Evolutionary conservation across 2,888 invertebrate genomes (phyloP), one percentile per base, ranked within the genome.

Genomic region (Plebejus anna): DNA sequence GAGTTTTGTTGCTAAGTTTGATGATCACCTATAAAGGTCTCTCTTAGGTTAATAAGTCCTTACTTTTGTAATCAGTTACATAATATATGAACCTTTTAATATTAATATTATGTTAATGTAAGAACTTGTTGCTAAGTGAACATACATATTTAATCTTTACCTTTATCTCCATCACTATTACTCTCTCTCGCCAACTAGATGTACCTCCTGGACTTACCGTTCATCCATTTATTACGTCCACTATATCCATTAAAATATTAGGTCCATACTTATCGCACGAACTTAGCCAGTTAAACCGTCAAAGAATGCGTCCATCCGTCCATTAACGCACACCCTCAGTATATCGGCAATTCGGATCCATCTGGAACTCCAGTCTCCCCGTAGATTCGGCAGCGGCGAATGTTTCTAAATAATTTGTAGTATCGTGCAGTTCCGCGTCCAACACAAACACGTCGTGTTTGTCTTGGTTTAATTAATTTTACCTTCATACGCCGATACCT

Each of bases 381-480:
- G 61, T 61, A 61, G 28, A 61, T 73, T 55, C 47, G 55, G 28
- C 51, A 55, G 32, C 28, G 28, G 22, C 32, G 13, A 55, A 55
- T 32, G 73, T 36, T 73, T 73, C 73, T 76, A 76, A 76, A 76
- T 76, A 76, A 51, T 76, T 76, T 75, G 78, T 77, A 82, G 82
- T 82, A 82, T 81, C 81, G 84, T 80, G 79, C 80, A 80, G 80
- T 83, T 83, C 84, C 87, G 86, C 86, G 89, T 85, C 89, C 90
- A 89, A 89, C 88, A 90, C 89, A 89, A 90, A 91, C 90, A 91
- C 88, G 90, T 88, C 89, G 91, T 93, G 91, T 94, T 92, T 94
- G 92, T 92, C 92, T 94, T 92, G 89, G 89, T 90, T 93, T 92
- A 93, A 93, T 93, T 93, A 92, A 94, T 94, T 91, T 92, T 91